Evolutionary conservation across 2,888 invertebrate genomes (phyloP), one percentile per base, ranked within the genome.

Genomic region (Rhyacophila evoluta): DNA sequence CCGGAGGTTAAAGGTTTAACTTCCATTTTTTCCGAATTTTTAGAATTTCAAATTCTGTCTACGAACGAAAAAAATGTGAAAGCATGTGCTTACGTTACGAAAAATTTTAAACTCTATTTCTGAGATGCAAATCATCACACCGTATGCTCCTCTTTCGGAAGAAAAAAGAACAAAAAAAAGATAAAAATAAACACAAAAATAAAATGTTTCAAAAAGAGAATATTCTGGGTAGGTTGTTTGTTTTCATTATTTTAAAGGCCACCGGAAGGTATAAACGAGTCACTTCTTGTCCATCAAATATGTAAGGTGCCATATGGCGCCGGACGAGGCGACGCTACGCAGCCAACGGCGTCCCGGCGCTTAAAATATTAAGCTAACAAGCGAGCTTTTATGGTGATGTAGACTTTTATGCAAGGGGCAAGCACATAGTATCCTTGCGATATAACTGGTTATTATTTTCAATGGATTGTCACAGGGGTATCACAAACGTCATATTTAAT

Each of bases 291-390:
- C 55, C 55, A 55, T 55, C 55, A 55, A 55, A 55, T 55, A 55
- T 55, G 55, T 55, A 55, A 55, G 55, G 55, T 55, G 55, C 55
- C 55, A 55, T 55, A 55, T 55, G 55, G 55, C 55, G 55, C 15
- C 10, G 55, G 19, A 25, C 55, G 5, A 19, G 19, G 25, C 19
- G 55, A 55, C 55, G 55, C 19, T 19, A 55, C 55, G 55, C 25
- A 55, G 55, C 55, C 55, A 10, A 19, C 10, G 8, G 55, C 55
- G 55, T 19, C 8, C 10, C 25, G 55, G 25, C 55, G 55, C 25
- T 55, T 55, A 55, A 55, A 55, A 55, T 55, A 25, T 55, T 55
- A 55, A 55, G 55, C 25, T 25, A 55, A 55, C 55, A 8, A 55
- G 55, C 19, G 2, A 55, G 55, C 19, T 55, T 55, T 55, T 55